Conservation (phyloP, 2,113 vertebrate genomes). For the Amphiprion ocellaris region DNA sequence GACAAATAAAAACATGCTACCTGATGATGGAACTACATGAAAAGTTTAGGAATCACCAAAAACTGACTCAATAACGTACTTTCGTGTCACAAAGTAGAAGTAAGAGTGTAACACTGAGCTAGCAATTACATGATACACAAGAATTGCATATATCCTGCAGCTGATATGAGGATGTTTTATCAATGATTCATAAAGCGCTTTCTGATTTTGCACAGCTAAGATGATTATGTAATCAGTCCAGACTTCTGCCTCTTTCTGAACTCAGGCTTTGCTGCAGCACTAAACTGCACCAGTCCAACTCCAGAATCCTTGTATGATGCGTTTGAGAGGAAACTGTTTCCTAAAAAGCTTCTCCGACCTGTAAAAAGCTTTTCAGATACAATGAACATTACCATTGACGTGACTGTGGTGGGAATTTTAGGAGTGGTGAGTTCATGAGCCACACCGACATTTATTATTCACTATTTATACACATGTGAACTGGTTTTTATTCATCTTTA, state of each 20-base stretch:
- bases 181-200: background rate
- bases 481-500: background rate
- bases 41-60: too few species aligned
- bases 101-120: too few species aligned
- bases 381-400: conserved; percentile 8
- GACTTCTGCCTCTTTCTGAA: background rate
- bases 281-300: conserved; percentile 63
- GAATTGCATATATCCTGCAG: too few species aligned
- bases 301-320: conserved; percentile 30
- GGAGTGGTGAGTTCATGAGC: conserved; percentile 60
- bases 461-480: background rate
- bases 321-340: conserved; percentile 53
- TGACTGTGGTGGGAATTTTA: conserved; percentile 58
- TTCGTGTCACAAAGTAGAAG: too few species aligned
- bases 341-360: conserved; percentile 23
- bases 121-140: too few species aligned
- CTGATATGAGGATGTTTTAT: too few species aligned
- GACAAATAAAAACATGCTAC: too few species aligned
- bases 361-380: conserved; percentile 28
- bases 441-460: background rate
- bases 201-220: background rate
- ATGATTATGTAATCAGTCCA: too few species aligned
- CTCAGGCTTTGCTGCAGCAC: conserved; percentile 26
- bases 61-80: too few species aligned
- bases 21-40: too few species aligned